Evolutionary conservation across 2,797 vertebrate genomes (phyloP).

Genomic region (Cirrhinus mrigala): DNA sequence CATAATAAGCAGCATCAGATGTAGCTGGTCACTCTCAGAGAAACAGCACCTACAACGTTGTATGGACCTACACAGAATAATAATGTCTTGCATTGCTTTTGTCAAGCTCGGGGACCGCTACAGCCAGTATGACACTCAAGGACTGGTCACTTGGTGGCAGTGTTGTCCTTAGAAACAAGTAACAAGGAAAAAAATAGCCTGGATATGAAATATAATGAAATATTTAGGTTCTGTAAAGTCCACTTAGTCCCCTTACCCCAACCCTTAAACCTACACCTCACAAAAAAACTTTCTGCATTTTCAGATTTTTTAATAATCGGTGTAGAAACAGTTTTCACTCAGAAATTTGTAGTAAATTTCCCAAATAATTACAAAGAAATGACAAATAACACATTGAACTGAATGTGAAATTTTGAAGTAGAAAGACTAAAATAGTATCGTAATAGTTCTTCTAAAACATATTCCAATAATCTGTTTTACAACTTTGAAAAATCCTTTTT

Average conservation of each 20-base stretch:
- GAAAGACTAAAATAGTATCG: no score
- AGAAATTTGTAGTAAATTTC: no score
- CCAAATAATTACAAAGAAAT: not conserved
- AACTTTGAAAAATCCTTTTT: no score
- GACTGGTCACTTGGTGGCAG: conserved; percentile 3
- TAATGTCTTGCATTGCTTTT: not conserved
- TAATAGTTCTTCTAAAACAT: not conserved
- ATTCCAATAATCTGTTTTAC: not conserved
- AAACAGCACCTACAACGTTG: not conserved
- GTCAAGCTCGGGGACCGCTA: not conserved
- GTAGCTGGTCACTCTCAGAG: not conserved
- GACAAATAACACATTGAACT: not conserved
- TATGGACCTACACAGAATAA: no score
- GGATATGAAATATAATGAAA: not conserved
- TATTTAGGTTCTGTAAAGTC: no score
- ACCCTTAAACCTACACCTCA: no score
- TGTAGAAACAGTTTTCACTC: not conserved
- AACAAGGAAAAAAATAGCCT: not conserved
- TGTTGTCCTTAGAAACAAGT: conserved; percentile 1
- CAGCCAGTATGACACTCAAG: not conserved
- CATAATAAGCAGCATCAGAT: not conserved
- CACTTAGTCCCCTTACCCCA: no score
- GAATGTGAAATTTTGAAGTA: not conserved
- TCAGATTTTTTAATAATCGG: no score
- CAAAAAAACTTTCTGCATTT: no score